Conservation (phyloP, 2,797 vertebrate genomes). For the Benthosema pterotum region DNA sequence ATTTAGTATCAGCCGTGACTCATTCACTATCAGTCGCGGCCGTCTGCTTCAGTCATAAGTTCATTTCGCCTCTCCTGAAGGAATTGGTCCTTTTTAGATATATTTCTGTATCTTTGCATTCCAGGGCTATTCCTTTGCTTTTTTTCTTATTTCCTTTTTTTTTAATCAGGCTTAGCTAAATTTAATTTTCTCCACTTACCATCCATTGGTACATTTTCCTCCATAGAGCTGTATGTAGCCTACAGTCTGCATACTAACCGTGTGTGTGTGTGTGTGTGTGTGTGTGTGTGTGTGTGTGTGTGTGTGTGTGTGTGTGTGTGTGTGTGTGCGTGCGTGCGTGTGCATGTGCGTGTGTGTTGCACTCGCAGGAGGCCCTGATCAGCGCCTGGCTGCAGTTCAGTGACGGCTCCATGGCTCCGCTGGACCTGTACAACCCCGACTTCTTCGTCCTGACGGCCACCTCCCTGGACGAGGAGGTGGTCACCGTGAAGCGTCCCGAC, state of each 20-base stretch:
- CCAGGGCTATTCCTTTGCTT: background rate
- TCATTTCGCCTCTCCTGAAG: too few relatives aligned
- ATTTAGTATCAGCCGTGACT: too few relatives aligned
- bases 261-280: background rate
- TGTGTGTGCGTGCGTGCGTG: background rate
- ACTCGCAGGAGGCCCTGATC: slow-evolving; percentile 88
- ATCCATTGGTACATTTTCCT: too few relatives aligned
- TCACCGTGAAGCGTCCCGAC: slow-evolving; percentile 82
- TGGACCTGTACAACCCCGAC: slow-evolving; percentile 89
- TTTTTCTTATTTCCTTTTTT: too few relatives aligned
- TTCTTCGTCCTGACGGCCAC: slow-evolving; percentile 87
- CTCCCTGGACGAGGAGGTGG: slow-evolving; percentile 87
- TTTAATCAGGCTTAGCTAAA: background rate
- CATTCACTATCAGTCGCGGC: too few relatives aligned
- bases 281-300: background rate
- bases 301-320: slow-evolving; percentile 7
- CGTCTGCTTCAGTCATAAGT: too few relatives aligned
- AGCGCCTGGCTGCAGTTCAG: slow-evolving; percentile 97
- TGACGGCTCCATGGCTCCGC: slow-evolving; percentile 89
- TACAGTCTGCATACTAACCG: too few relatives aligned
- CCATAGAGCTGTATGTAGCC: too few relatives aligned
- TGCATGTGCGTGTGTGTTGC: slow-evolving; percentile 10
- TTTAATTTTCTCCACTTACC: too few relatives aligned
- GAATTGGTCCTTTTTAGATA: slow-evolving; percentile 4
- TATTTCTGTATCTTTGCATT: background rate